These are phyloP conservation scores for Psettodes erumei DNA, from an alignment of 2,113 vertebrate genomes.

Conservation along the genomic window DNA sequence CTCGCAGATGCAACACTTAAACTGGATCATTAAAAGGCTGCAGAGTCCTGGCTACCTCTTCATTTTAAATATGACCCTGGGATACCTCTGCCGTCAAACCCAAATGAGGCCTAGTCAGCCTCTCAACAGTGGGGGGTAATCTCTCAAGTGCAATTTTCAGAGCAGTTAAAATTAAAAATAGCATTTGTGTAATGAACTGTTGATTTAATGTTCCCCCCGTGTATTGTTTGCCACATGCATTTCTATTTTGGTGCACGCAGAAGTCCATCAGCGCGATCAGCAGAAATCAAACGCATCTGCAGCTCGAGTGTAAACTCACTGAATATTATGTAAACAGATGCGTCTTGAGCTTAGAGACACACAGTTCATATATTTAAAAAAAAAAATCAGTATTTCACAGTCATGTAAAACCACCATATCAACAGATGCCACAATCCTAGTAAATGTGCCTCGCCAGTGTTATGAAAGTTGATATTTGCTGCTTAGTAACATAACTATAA, in stretches of 20 bases:
- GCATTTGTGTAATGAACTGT: conserved; percentile 21
- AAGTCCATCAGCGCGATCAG: conserved; percentile 7
- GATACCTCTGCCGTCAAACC: conserved; percentile 40
- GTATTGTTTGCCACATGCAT: background rate
- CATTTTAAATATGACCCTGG: conserved; percentile 52
- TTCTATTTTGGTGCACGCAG: conserved; percentile 1
- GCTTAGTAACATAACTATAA: conserved; percentile 53
- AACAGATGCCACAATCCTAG: background rate
- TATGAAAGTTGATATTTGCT: conserved; percentile 57
- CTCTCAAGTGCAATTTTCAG: conserved; percentile 30
- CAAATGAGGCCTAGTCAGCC: conserved; percentile 42
- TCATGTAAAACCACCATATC: background rate
- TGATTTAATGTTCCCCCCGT: conserved; percentile 7
- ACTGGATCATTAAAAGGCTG: conserved; percentile 47
- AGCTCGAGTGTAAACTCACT: background rate
- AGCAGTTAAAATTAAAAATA: conserved; percentile 34
- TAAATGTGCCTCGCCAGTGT: background rate
- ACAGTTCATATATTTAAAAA: background rate
- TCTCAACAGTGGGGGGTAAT: conserved; percentile 48
- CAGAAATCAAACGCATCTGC: conserved; percentile 15
- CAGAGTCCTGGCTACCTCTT: conserved; percentile 43
- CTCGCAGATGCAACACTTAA: conserved; percentile 22
- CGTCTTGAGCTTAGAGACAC: background rate
- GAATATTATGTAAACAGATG: conserved; percentile 1
- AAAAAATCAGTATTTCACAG: background rate